Conservation (phyloP, 53 echinoderm and acorn worm genomes). For the Echinarachnius parma region DNA sequence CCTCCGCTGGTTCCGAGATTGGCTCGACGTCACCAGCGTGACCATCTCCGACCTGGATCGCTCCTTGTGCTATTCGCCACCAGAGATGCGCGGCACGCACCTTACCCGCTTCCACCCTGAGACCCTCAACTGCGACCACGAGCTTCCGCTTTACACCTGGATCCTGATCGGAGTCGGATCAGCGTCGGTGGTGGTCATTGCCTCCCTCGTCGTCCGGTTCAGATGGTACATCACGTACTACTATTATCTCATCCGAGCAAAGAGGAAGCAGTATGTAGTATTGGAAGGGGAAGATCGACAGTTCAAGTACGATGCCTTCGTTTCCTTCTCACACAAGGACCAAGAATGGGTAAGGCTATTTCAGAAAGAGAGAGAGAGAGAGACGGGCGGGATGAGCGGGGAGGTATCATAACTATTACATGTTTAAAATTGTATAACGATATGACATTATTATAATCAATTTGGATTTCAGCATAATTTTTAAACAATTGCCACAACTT, state of each 20-base stretch:
- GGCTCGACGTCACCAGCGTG: slow-evolving; percentile 65
- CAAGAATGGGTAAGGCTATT: slow-evolving; percentile 76
- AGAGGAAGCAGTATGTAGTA: slow-evolving; percentile 20
- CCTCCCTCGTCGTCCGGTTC: slow-evolving; percentile 4
- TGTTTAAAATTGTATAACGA: too few relatives aligned
- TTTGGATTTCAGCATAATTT: too few relatives aligned
- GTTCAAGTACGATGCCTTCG: slow-evolving; percentile 72
- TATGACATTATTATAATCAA: too few relatives aligned
- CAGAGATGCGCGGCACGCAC: slow-evolving; percentile 46
- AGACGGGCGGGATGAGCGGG: too few relatives aligned
- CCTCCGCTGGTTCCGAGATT: slow-evolving; percentile 86
- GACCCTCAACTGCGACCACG: slow-evolving; percentile 57
- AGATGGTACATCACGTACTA: slow-evolving; percentile 51
- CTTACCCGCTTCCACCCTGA: slow-evolving; percentile 58
- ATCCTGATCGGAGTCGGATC: slow-evolving; percentile 37
- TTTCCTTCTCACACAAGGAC: slow-evolving; percentile 69
- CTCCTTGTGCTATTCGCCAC: slow-evolving; percentile 66
- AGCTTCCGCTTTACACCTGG: slow-evolving; percentile 53
- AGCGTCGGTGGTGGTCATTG: slow-evolving; percentile 7
- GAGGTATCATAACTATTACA: too few relatives aligned
- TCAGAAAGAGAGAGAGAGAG: too few relatives aligned
- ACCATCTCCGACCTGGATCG: slow-evolving; percentile 38
- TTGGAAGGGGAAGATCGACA: slow-evolving; percentile 43
- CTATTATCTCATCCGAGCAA: slow-evolving; percentile 49
- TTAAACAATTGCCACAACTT: too few relatives aligned